These are phyloP conservation scores for Halichoeres trimaculatus DNA, from an alignment of 2,113 vertebrate species.

Conservation along the genomic window DNA sequence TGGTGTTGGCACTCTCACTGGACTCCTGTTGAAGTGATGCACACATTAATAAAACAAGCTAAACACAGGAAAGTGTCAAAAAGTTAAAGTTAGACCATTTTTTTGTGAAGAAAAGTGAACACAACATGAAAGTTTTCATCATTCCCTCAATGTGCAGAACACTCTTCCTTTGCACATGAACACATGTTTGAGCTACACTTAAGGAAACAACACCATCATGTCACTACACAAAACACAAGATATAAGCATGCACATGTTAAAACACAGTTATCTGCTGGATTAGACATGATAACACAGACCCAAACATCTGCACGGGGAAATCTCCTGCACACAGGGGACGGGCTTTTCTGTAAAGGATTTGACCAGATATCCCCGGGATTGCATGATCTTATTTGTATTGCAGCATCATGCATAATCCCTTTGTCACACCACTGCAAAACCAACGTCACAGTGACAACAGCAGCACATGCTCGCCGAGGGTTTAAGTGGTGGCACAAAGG, in stretches of 20 bases:
- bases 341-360: neutral
- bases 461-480: neutral
- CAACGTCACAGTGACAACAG: neutral
- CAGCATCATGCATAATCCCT: conserved; percentile 42
- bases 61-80: too few relatives aligned
- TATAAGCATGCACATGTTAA: conserved; percentile 46
- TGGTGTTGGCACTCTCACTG: conserved; percentile 96
- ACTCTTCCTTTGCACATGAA: neutral
- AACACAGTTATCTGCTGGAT: neutral
- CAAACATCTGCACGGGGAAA: conserved; percentile 4
- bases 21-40: conserved; percentile 87
- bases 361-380: neutral
- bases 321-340: conserved; percentile 1
- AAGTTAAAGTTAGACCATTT: too few relatives aligned
- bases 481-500: neutral
- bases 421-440: neutral
- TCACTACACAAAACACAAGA: conserved; percentile 49
- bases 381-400: conserved; percentile 2
- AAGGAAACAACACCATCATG: conserved; percentile 9
- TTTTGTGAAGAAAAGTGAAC: too few relatives aligned
- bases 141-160: too few relatives aligned
- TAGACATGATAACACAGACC: conserved; percentile 14
- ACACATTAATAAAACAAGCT: neutral
- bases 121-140: too few relatives aligned
- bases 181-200: conserved; percentile 1